Evolutionary conservation across 2,888 invertebrate species (phyloP), one percentile per base, ranked within the genome.

Genomic region (Macaria notata): DNA sequence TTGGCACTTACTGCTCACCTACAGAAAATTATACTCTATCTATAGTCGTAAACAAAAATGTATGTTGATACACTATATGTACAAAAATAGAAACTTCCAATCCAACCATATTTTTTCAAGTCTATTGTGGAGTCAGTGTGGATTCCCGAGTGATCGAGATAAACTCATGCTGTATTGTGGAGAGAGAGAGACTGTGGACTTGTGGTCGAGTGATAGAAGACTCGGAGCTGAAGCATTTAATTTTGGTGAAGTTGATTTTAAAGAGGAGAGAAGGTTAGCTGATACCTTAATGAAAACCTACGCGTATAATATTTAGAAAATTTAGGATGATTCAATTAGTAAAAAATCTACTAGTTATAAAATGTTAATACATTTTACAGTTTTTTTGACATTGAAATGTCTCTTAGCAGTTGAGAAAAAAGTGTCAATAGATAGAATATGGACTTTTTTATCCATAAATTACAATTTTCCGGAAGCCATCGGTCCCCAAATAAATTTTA

Each of bases 201-300:
- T 74, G 78, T 68, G 74, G 76, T 73, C 76, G 72, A 77, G 72
- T 76, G 76, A 78, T 76, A 78, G 76, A 78, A 78, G 76, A 76
- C 71, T 62, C 65, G 60, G 69, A 54, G n/a, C 46, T 59, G 45
- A 46, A 51, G 44, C 53, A 1, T 19, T 19, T 19, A 19, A 19
- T 64, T 65, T 60, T 65, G 65, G 62, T 64, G 55, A 67, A 70
- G 70, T 68, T 73, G 77, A 76, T 77, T 77, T 77, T 64, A 63
- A 59, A 66, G 33, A 67, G 47, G 9, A 50, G 1, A 19, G 19
- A 19, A 19, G 1, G 19, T 19, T 19, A 19, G 19, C 19, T 19
- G n/a, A n/a, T n/a, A n/a, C n/a, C n/a, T 19, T 19, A 19, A 19
- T 19, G 19, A 1, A n/a, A n/a, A n/a, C n/a, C n/a, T n/a, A n/a